Evolutionary conservation across 2,888 invertebrate genomes (phyloP), one percentile per base, ranked within the genome.

Genomic region (Drosophila mimetica): DNA sequence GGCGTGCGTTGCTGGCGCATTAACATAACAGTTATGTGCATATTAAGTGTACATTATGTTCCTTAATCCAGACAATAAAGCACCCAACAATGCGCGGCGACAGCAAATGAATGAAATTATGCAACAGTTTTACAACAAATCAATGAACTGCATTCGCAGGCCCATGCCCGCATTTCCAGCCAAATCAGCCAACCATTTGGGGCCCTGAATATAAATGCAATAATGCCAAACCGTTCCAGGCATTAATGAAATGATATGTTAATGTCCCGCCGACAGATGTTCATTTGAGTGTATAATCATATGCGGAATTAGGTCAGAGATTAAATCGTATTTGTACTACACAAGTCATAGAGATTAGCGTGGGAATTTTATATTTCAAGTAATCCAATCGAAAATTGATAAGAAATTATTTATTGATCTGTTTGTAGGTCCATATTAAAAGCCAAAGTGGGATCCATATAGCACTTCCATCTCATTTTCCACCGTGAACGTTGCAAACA

Each of bases 401-500:
- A 63, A 63, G 39, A 22, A 32, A 25, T 42, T 59, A 20, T 32
- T 18, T 39, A 20, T 30, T 18, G 13, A 16, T 46, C 22, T 28
- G 6, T 25, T 25, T 14, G 6, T 37, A 39, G n/a, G 36, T 32
- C 18, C 41, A 44, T 48, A 2, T 20, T 9, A 20, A 22, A 14
- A 28, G 47, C 47, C 30, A 16, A 47, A 30, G 9, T 30, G 11
- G 16, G 3, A 7, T 7, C 7, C 11, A 11, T 51, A 14, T 16
- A 9, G 20, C 6, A 7, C 52, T 20, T 44, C 16, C 32, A 9
- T 32, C 14, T 76, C 20, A 85, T 13, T 80, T 79, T 54, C 85
- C 81, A 9, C 86, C 85, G 55, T 69, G 76, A 2, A 81, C 86
- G 50, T 86, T 81, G 81, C 81, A 81, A 6, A 63, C 59, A 2